A percentile compares a stretch with the other conserved stretches of the same genome.
Conservation (phyloP, 2,888 invertebrate species). For the Andrena praecox region DNA sequence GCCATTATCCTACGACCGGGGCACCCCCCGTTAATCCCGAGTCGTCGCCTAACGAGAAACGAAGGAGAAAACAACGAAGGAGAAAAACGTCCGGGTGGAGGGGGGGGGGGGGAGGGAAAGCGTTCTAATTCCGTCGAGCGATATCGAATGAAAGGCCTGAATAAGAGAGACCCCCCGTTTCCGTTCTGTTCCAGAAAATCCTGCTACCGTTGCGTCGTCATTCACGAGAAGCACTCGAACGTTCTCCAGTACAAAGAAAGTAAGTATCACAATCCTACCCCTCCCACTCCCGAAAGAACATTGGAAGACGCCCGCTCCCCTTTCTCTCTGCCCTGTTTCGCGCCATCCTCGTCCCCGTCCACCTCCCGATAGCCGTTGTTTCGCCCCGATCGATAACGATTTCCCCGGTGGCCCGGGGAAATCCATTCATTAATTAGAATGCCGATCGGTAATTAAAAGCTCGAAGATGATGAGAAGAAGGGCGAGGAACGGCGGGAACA, state of each 20-base stretch:
- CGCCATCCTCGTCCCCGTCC: slow-evolving; percentile 21
- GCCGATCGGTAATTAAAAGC: slow-evolving; percentile 81
- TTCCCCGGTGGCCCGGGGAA: slow-evolving; percentile 55
- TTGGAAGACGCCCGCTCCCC: slow-evolving; percentile 32
- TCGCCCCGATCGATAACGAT: slow-evolving; percentile 73
- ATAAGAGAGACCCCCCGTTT: slow-evolving; percentile 48
- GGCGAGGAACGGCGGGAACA: slow-evolving; percentile 29
- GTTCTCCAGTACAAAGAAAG: slow-evolving; percentile 99
- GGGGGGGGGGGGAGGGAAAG: neutral
- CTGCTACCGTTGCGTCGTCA: slow-evolving; percentile 97
- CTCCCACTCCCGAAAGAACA: slow-evolving; percentile 33
- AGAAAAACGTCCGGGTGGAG: neutral
- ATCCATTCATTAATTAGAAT: slow-evolving; percentile 78
- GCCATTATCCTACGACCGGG: slow-evolving; percentile 17
- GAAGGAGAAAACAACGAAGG: slow-evolving; percentile 5
- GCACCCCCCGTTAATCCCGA: slow-evolving; percentile 14
- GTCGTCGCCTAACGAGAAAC: slow-evolving; percentile 34
- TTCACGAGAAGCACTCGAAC: slow-evolving; percentile 97
- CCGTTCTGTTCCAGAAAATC: slow-evolving; percentile 90
- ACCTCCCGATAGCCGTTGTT: slow-evolving; percentile 50
- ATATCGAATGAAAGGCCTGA: slow-evolving; percentile 54
- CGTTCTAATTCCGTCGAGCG: slow-evolving; percentile 49
- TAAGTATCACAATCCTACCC: slow-evolving; percentile 87
- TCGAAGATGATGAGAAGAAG: slow-evolving; percentile 66
- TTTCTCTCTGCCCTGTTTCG: neutral